These are phyloP conservation scores for Nycticryphes semicollaris DNA, from an alignment of 2,113 vertebrate species.

Conservation along the genomic window DNA sequence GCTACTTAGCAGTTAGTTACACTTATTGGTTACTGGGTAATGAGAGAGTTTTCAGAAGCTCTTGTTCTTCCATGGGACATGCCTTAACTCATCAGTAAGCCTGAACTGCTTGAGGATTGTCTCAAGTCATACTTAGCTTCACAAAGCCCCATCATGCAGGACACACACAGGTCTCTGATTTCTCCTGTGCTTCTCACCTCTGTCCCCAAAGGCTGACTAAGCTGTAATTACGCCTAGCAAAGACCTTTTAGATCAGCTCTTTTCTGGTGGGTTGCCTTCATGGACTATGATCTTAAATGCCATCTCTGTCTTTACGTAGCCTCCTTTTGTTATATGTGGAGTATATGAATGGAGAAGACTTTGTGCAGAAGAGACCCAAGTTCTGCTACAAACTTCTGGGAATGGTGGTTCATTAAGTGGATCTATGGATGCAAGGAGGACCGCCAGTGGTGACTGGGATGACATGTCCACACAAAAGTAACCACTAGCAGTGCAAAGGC, in stretches of 20 bases:
- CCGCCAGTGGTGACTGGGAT: rapidly evolving
- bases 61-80: neutral
- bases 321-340: neutral
- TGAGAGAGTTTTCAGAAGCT: neutral
- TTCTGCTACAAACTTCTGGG: neutral
- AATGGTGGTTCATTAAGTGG: neutral
- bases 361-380: neutral
- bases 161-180: neutral
- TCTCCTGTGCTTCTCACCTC: neutral
- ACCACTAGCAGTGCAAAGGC: neutral
- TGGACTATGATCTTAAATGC: neutral
- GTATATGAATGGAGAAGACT: neutral
- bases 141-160: neutral
- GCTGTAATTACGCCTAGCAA: neutral
- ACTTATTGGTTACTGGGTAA: neutral
- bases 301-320: neutral
- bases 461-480: neutral
- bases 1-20: neutral
- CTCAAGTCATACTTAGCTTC: neutral
- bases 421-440: neutral
- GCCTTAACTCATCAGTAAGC: neutral
- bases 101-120: neutral
- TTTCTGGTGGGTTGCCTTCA: neutral
- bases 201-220: neutral
- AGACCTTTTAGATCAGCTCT: neutral